A percentile compares a stretch with the other conserved stretches of the same genome.
Evolutionary conservation across 2,113 vertebrate species (phyloP).

Genomic region (Caracal caracal): DNA sequence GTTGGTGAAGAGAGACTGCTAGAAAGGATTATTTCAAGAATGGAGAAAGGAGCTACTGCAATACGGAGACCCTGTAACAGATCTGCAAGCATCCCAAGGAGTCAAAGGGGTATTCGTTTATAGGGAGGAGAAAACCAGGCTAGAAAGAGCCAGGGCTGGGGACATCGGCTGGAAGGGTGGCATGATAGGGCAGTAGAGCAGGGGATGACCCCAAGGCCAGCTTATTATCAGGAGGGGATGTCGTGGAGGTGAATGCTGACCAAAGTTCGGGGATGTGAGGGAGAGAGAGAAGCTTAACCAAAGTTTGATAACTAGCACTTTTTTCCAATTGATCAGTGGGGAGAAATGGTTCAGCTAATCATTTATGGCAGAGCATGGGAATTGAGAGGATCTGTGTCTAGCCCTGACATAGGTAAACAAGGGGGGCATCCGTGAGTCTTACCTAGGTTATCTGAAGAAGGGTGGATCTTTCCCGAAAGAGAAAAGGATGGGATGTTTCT

Average conservation of each 20-base stretch:
- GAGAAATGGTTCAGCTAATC: background rate
- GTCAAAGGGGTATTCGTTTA: background rate
- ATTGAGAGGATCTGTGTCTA: background rate
- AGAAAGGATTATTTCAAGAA: background rate
- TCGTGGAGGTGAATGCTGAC: background rate
- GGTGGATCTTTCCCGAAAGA: background rate
- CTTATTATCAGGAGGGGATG: background rate
- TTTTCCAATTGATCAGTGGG: background rate
- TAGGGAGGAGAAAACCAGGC: background rate
- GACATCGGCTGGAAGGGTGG: background rate
- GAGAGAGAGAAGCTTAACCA: background rate
- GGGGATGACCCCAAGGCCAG: background rate
- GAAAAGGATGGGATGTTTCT: background rate
- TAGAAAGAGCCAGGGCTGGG: background rate
- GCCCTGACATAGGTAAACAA: background rate
- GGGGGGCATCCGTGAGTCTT: background rate
- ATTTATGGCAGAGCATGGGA: no score
- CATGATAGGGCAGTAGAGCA: fast-evolving
- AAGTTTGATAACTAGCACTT: background rate
- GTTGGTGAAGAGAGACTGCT: background rate
- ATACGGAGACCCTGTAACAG: fast-evolving
- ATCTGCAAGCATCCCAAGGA: background rate
- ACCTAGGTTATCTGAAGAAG: background rate
- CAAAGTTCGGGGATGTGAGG: background rate
- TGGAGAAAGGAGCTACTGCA: background rate